These are phyloP conservation scores for Myocastor coypus DNA, from an alignment of 2,113 vertebrate genomes.

Conservation along the genomic window DNA sequence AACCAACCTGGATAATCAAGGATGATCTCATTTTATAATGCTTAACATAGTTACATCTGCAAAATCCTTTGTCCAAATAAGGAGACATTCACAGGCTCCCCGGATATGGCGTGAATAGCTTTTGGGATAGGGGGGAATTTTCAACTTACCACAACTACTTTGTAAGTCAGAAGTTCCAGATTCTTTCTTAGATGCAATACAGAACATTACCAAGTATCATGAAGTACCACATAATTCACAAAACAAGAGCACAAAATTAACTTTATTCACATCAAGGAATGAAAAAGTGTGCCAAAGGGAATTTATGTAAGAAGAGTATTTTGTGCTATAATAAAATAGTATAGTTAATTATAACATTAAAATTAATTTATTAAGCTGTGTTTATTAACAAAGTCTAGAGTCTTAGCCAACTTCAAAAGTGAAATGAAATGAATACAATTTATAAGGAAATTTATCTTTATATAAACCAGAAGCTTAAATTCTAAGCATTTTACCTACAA, in stretches of 20 bases:
- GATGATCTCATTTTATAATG: constrained; percentile 42
- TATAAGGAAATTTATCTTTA: constrained; percentile 37
- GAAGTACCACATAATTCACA: constrained; percentile 19
- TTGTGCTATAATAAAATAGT: constrained; percentile 1
- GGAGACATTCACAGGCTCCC: background rate
- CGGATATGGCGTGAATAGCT: constrained; percentile 3
- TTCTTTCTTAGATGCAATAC: background rate
- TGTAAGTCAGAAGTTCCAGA: constrained; percentile 29
- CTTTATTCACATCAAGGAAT: constrained; percentile 26
- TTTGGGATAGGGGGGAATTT: background rate
- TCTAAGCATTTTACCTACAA: constrained; percentile 21
- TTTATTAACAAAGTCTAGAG: constrained; percentile 24
- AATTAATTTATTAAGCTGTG: background rate
- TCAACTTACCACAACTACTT: background rate
- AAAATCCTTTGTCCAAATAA: constrained; percentile 48
- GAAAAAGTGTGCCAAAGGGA: background rate
- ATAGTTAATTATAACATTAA: constrained; percentile 1
- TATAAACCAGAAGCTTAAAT: constrained; percentile 3
- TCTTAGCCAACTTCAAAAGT: background rate
- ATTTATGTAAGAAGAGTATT: background rate
- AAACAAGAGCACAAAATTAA: constrained; percentile 20
- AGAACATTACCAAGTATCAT: background rate
- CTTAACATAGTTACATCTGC: constrained; percentile 39
- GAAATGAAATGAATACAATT: constrained; percentile 33
- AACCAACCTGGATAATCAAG: background rate